Conservation (phyloP, 1,140 invertebrate genomes). For the Elymnias hypermnestra region DNA sequence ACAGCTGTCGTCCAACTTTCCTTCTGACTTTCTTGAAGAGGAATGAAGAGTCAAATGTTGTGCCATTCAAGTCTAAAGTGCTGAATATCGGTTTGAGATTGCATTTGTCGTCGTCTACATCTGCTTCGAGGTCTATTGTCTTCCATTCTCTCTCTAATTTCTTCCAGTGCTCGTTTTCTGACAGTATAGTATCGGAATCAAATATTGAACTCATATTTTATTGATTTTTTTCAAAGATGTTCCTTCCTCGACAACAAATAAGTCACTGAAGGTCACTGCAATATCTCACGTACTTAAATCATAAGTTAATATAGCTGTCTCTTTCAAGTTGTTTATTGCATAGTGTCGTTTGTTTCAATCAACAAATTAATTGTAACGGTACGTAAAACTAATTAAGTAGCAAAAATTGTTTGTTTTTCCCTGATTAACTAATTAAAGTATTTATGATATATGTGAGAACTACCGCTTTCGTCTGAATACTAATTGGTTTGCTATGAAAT, state of each 20-base stretch:
- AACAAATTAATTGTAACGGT: too few relatives aligned
- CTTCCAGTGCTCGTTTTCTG: conserved; percentile 51
- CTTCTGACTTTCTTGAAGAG: conserved; percentile 45
- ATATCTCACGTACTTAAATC: background rate
- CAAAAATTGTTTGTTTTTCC: too few relatives aligned
- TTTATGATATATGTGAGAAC: too few relatives aligned
- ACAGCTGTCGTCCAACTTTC: conserved; percentile 38
- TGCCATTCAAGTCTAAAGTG: conserved; percentile 39
- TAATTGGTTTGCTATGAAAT: too few relatives aligned
- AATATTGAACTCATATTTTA: conserved; percentile 37
- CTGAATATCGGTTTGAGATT: conserved; percentile 37
- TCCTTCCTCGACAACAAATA: background rate
- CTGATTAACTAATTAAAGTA: too few relatives aligned
- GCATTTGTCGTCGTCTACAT: conserved; percentile 46
- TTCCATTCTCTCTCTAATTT: conserved; percentile 49
- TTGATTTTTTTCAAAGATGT: background rate
- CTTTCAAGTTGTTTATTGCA: conserved; percentile 1
- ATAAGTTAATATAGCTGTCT: background rate
- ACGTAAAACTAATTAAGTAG: too few relatives aligned
- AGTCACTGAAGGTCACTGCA: conserved; percentile 4
- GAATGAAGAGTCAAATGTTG: conserved; percentile 53
- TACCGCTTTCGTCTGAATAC: too few relatives aligned
- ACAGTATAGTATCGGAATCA: conserved; percentile 48
- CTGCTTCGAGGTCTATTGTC: conserved; percentile 48
- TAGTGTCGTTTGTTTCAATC: too few relatives aligned